Evolutionary conservation across 2,797 vertebrate genomes (phyloP).

Genomic region (Melanotaenia parkinsoni): DNA sequence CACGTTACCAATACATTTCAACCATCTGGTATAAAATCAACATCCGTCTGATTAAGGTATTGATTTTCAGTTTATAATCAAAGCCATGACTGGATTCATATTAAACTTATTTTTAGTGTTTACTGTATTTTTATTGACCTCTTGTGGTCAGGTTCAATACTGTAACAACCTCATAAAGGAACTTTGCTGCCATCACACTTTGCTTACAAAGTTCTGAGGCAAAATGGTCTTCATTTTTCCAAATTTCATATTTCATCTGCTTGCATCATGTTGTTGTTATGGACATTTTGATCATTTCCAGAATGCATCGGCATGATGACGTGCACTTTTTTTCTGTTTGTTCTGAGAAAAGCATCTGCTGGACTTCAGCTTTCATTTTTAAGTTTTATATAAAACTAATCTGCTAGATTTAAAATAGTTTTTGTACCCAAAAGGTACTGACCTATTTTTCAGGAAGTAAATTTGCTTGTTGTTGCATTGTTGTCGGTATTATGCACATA

Average conservation of each 20-base stretch:
- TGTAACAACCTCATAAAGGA: background rate
- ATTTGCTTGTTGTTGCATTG: background rate
- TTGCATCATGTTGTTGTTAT: slow-evolving; percentile 25
- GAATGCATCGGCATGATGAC: background rate
- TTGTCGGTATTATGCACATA: background rate
- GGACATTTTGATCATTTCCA: background rate
- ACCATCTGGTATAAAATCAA: background rate
- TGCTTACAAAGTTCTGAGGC: background rate
- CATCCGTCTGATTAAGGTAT: background rate
- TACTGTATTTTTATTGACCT: background rate
- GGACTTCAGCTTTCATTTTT: background rate
- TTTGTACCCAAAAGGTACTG: background rate
- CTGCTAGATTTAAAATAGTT: background rate
- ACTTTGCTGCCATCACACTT: background rate
- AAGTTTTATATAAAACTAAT: background rate
- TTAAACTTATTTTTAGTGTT: background rate
- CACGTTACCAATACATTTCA: background rate
- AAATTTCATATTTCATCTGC: slow-evolving; percentile 1
- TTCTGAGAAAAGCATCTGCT: background rate
- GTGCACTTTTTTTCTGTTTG: background rate
- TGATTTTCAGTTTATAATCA: slow-evolving; percentile 4
- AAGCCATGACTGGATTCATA: background rate
- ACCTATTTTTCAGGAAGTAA: background rate
- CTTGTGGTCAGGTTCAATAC: background rate
- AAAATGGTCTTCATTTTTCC: background rate